Conservation (phyloP, 1,140 invertebrate species). For the Sitodiplosis mosellana region DNA sequence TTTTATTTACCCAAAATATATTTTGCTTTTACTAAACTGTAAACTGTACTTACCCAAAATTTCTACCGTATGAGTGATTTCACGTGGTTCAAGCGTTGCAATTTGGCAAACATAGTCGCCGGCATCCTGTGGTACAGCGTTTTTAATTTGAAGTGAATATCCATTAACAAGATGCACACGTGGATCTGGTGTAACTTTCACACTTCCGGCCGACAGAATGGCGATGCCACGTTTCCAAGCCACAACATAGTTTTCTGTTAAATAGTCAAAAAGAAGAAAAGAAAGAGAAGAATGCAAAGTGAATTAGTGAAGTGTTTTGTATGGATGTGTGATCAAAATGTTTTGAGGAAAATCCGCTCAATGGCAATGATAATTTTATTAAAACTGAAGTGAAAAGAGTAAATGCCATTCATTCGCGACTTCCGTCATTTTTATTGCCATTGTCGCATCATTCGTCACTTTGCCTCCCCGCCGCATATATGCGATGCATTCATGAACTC, state of each 20-base stretch:
- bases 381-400: too few relatives aligned
- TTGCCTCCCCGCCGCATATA: too few relatives aligned
- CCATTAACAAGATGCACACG: slow-evolving; percentile 31
- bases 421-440: too few relatives aligned
- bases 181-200: slow-evolving; percentile 37
- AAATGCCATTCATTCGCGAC: too few relatives aligned
- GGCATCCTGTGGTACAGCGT: slow-evolving; percentile 33
- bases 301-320: too few relatives aligned
- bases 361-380: too few relatives aligned
- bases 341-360: too few relatives aligned
- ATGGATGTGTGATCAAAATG: too few relatives aligned
- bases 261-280: slow-evolving; percentile 2
- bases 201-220: slow-evolving; percentile 34
- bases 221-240: slow-evolving; percentile 37
- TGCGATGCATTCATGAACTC: too few relatives aligned
- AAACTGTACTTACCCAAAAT: slow-evolving; percentile 31
- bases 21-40: background rate
- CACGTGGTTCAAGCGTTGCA: slow-evolving; percentile 32
- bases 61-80: slow-evolving; percentile 37
- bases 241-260: slow-evolving; percentile 28
- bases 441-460: too few relatives aligned
- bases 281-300: too few relatives aligned
- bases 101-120: slow-evolving; percentile 41
- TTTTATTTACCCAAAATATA: too few relatives aligned
- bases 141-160: slow-evolving; percentile 34